Evolutionary conservation across 2,888 invertebrate species (phyloP), one percentile per base, ranked within the genome.

Genomic region (Leptopterna dolabrata): DNA sequence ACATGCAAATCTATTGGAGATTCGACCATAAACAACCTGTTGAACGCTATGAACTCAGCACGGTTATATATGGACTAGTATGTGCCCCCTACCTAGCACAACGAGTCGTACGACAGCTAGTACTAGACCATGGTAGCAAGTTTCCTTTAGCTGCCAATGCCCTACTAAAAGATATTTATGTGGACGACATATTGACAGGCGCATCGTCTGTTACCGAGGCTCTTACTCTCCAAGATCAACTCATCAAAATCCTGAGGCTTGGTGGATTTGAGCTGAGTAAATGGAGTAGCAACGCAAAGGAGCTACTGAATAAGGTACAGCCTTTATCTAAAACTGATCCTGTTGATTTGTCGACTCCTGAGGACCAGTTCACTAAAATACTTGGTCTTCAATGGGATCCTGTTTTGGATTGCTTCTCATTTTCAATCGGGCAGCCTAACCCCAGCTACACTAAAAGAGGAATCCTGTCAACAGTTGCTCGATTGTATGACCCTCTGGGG

Each of bases 131-230:
- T 63, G 47, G 87, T 47, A 41, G 55, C 9, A 73, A 41, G 0
- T 90, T 81, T 80, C 90, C 90, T 19, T 1, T 14, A 14, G 89
- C 89, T 24, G 76, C 90, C 0, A 7, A 80, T 27, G 87, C 82
- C 11, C n/a, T 90, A 14, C n/a, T 14, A 9, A 29, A 81, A 9
- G 88, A 90, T 63, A 88, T 89, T 7, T 91, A 91, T 30, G 89
- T 91, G 6, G 90, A 91, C 86, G 90, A 90, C 88, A 45, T 90
- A 0, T 70, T 90, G n/a, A 86, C 89, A 3, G 89, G 90, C 24
- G 88, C 89, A 0, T 6, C 73, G 7, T 87, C 90, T n/a, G 14
- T 87, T 19, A 76, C 88, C 13, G 88, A 90, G 43, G 90, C 90
- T 3, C 24, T 88, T 0, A n/a, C 83, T 36, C 29, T 90, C 3